Evolutionary conservation across 2,797 vertebrate species (phyloP).

Genomic region (Mus spretus): DNA sequence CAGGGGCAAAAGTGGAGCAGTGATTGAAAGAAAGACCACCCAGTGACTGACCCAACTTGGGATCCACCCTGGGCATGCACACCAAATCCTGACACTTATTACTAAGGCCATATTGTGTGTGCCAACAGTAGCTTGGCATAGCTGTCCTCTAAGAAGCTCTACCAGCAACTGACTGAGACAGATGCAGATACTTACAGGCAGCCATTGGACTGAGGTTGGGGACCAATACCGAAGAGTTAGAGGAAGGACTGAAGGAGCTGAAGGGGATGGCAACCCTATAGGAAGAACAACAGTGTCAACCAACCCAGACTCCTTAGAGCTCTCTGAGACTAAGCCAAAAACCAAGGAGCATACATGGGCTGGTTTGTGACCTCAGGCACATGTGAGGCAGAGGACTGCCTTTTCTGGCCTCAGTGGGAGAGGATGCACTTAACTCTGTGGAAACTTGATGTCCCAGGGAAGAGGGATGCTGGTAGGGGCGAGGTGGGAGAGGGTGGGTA

Average conservation of each 20-base stretch:
- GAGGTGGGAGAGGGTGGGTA: too few species aligned
- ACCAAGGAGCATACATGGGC: background rate
- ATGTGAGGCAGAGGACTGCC: background rate
- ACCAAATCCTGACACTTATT: background rate
- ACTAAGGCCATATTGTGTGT: background rate
- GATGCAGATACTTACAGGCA: background rate
- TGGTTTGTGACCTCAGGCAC: background rate
- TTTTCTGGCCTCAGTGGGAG: background rate
- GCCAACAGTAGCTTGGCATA: background rate
- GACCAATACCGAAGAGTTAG: background rate
- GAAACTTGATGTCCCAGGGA: background rate
- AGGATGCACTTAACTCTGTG: background rate
- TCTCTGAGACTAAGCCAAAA: background rate
- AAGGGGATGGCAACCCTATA: background rate
- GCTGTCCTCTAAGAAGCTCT: background rate
- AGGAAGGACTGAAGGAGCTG: background rate
- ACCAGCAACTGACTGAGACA: background rate
- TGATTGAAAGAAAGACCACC: background rate
- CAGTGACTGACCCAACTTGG: background rate
- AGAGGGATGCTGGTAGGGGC: background rate
- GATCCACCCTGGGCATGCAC: background rate
- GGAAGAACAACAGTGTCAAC: background rate
- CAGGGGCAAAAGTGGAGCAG: background rate
- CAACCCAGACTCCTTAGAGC: background rate
- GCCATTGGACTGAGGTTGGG: background rate